Percentiles rank a stretch among this genome's conserved stretches.
Conservation (phyloP, 2,888 invertebrate genomes). For the Drosophila aldrichi region DNA sequence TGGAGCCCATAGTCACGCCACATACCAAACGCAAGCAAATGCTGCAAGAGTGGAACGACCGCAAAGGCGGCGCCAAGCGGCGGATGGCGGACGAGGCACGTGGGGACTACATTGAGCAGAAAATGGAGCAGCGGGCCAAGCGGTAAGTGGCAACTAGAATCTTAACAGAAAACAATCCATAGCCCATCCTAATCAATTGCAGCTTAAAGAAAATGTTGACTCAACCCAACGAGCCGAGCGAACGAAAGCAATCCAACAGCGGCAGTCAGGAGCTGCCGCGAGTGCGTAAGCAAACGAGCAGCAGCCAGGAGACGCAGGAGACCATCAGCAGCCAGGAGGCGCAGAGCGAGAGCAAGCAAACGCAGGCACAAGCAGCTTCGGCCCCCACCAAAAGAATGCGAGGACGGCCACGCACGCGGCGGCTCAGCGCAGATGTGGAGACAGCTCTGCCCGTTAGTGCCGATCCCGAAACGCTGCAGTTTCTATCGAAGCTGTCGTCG, state of each 20-base stretch:
- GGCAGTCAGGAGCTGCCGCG: slow-evolving; percentile 5
- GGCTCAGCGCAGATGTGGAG: slow-evolving; percentile 64
- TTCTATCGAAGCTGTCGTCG: slow-evolving; percentile 87
- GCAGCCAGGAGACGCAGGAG: not conserved
- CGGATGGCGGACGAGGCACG: slow-evolving; percentile 87
- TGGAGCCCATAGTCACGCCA: slow-evolving; percentile 16
- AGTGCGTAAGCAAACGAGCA: not conserved
- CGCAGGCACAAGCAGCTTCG: slow-evolving; percentile 7
- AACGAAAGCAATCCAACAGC: slow-evolving; percentile 20
- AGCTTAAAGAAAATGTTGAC: slow-evolving; percentile 83
- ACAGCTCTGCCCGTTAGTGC: slow-evolving; percentile 23
- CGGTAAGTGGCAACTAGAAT: slow-evolving; percentile 58
- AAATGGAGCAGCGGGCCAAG: slow-evolving; percentile 88
- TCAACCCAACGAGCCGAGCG: slow-evolving; percentile 36
- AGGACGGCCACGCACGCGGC: slow-evolving; percentile 55
- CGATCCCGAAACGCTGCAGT: slow-evolving; percentile 84
- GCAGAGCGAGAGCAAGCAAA: not conserved
- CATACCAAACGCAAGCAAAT: slow-evolving; percentile 86
- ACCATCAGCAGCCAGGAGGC: not conserved
- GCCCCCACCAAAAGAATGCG: slow-evolving; percentile 58
- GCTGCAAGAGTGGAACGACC: slow-evolving; percentile 88
- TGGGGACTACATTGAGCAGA: slow-evolving; percentile 87
- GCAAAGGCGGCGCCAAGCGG: slow-evolving; percentile 88
- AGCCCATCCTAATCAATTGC: not conserved
- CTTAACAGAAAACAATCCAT: not conserved